Conservation (phyloP, 2,113 vertebrate species). For the Ophiodon elongatus region DNA sequence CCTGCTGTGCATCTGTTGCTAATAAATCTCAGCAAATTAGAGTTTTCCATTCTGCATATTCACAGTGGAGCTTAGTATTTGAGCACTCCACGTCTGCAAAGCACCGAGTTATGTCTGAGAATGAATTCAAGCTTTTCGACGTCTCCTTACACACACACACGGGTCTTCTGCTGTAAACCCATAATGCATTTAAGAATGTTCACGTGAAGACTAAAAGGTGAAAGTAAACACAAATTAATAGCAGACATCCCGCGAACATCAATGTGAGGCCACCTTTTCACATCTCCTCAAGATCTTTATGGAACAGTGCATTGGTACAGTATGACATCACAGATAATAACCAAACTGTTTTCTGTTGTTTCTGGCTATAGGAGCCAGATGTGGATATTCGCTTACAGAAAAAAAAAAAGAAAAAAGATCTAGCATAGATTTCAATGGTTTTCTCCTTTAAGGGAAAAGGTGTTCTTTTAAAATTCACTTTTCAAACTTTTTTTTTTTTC, state of each 20-base stretch:
- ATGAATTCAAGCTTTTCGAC: slow-evolving; percentile 34
- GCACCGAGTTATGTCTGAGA: neutral
- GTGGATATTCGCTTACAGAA: slow-evolving; percentile 58
- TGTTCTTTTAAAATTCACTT: neutral
- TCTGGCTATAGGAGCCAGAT: slow-evolving; percentile 71
- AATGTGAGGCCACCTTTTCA: slow-evolving; percentile 48
- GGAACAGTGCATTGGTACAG: slow-evolving; percentile 43
- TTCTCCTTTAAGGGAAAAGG: slow-evolving; percentile 12
- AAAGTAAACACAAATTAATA: slow-evolving; percentile 60
- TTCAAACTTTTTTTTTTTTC: neutral
- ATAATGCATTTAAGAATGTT: slow-evolving; percentile 20
- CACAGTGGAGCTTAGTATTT: slow-evolving; percentile 30
- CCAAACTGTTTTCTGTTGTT: slow-evolving; percentile 68
- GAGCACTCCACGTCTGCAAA: slow-evolving; percentile 14
- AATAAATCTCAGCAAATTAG: slow-evolving; percentile 27
- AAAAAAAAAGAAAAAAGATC: slow-evolving; percentile 58
- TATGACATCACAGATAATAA: slow-evolving; percentile 65
- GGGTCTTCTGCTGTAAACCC: slow-evolving; percentile 32
- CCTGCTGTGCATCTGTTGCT: slow-evolving; percentile 10
- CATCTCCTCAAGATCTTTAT: slow-evolving; percentile 60
- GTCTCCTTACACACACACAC: slow-evolving; percentile 23
- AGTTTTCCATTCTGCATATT: slow-evolving; percentile 44
- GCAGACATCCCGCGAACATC: slow-evolving; percentile 30
- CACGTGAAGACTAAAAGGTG: slow-evolving; percentile 53
- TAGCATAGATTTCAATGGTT: slow-evolving; percentile 32